A percentile compares a stretch with the other conserved stretches of the same genome.
Conservation (phyloP, 2,888 invertebrate genomes). For the Hypercompe scribonia region DNA sequence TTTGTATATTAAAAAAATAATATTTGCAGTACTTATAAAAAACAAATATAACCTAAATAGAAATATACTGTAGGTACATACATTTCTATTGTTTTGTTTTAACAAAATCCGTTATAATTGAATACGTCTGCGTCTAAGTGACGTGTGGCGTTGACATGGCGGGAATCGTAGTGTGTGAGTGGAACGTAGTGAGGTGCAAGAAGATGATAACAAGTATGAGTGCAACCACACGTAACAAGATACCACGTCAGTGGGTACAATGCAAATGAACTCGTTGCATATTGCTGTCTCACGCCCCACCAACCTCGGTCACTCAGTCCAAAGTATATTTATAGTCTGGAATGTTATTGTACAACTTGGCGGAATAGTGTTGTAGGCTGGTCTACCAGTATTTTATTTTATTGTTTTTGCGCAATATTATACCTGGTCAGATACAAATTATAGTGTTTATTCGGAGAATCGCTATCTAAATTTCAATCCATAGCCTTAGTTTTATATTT, state of each 20-base stretch:
- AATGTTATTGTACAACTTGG: constrained; percentile 78
- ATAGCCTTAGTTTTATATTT: not conserved
- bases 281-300: constrained; percentile 57
- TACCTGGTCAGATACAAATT: not conserved
- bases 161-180: constrained; percentile 14
- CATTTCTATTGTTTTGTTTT: not conserved
- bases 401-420: not conserved
- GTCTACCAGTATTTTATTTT: not conserved
- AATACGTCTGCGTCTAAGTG: not conserved
- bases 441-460: not conserved
- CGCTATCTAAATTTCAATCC: not conserved
- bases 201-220: constrained; percentile 18
- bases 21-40: not conserved
- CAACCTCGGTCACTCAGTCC: constrained; percentile 62
- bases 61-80: not conserved
- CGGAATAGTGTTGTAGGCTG: constrained; percentile 55
- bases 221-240: constrained; percentile 31
- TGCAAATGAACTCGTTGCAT: constrained; percentile 76
- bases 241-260: constrained; percentile 61
- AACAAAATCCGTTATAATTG: not conserved
- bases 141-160: constrained; percentile 2
- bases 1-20: not conserved
- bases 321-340: constrained; percentile 76
- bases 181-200: constrained; percentile 17
- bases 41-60: not conserved